These are phyloP conservation scores for Caenorhabditis panamensis DNA, from an alignment of 2,888 invertebrate species.

Conservation along the genomic window DNA sequence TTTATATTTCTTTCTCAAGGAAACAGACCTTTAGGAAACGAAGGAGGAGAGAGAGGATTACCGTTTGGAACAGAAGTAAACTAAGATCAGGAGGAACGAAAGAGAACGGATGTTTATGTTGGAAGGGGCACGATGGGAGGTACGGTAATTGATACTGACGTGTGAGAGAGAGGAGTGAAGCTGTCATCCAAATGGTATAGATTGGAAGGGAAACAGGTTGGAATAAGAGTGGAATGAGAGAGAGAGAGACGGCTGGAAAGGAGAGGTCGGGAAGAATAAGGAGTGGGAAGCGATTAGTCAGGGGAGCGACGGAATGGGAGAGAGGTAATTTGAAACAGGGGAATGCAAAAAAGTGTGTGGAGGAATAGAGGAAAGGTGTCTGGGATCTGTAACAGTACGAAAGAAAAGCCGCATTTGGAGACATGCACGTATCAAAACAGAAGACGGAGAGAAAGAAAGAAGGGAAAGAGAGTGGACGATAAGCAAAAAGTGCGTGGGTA, in stretches of 20 bases:
- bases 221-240: not conserved
- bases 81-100: not conserved
- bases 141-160: slow-evolving; percentile 46
- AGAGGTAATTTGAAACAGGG: slow-evolving; percentile 29
- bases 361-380: no score
- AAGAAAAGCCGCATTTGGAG: slow-evolving; percentile 16
- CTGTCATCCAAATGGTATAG: slow-evolving; percentile 16
- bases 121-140: slow-evolving; percentile 2
- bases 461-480: slow-evolving; percentile 16
- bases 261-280: slow-evolving; percentile 39
- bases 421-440: slow-evolving; percentile 16
- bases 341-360: no score
- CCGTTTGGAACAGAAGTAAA: slow-evolving; percentile 24
- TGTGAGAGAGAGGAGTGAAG: slow-evolving; percentile 24
- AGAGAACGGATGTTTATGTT: slow-evolving; percentile 26
- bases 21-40: not conserved
- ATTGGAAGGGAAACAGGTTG: slow-evolving; percentile 32
- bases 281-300: slow-evolving; percentile 40
- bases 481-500: slow-evolving; percentile 38
- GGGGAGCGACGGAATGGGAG: slow-evolving; percentile 12
- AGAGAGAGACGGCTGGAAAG: slow-evolving; percentile 10
- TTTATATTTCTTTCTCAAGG: slow-evolving; percentile 46
- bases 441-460: slow-evolving; percentile 16
- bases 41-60: no score
- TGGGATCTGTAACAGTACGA: slow-evolving; percentile 10